Base-by-base conservation (phyloP, 2,113 vertebrate species). In the Myrmecophaga tridactyla region DNA sequence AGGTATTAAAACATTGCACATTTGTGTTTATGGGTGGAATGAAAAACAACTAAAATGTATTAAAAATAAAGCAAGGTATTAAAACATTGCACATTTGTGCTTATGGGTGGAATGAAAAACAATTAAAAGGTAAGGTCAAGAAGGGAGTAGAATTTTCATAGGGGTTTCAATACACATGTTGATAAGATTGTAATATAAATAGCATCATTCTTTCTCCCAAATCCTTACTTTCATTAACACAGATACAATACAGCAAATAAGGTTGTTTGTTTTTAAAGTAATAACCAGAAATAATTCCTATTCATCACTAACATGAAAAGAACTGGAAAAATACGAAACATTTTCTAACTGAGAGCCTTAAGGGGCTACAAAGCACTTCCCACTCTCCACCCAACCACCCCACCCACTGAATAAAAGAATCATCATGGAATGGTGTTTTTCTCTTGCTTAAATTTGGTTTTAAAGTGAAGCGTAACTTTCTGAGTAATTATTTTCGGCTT, bases 401-500 rank as follows among this genome's bases (percentile, higher is more conserved):
- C 76, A 65, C 92, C 89, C 85, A 83, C 83, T 92, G 92, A 96
- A 96, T 93, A 91, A 96, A 91, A 96, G 86, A 94, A 18, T 17
- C 84, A 93, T 93, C 96, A 82, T 1, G 12, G 69, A 97, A 81
- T 82, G 70, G 92, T 70, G 95, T 90, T 97, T 97, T 98, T 98
- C 95, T 80, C 98, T 98, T 98, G 98, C 99, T 99, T 99, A 98
- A 99, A 98, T 98, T 98, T 96, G 97, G 96, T 98, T 99, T 98
- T 98, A 98, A 98, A 98, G 97, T 98, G 98, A 98, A 97, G 98
- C 98, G 97, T 98, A 99, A 99, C 98, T 98, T 98, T 98, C 97
- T 98, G 98, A 98, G 98, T 99, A 99, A 99, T 99, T 99, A 99
- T 99, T 98, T 98, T 98, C 97, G 98, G 98, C 98, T 98, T 98